Evolutionary conservation across 2,797 vertebrate genomes (phyloP).

Genomic region (Aselliscus stoliczkanus): DNA sequence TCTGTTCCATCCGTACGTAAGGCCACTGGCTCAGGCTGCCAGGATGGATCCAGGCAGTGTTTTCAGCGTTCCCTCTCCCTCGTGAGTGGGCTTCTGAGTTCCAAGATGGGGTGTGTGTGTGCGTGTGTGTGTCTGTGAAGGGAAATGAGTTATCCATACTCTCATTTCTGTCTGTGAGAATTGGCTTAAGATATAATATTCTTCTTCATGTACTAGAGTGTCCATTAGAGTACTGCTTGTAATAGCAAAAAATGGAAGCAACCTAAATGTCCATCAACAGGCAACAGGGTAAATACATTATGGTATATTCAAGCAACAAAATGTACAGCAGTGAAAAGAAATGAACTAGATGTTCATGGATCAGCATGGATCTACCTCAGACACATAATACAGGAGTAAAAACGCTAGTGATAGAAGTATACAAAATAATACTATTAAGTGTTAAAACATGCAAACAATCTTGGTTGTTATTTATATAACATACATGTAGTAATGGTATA

Average conservation of each 20-base stretch:
- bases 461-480: not conserved
- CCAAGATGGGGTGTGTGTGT: not conserved
- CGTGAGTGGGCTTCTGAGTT: not conserved
- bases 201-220: not conserved
- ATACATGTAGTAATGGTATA: not conserved
- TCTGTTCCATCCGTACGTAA: not conserved
- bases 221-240: not conserved
- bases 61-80: not conserved
- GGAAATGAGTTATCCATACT: not conserved
- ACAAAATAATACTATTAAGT: not conserved
- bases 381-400: not conserved
- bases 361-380: not conserved
- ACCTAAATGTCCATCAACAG: not conserved
- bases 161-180: not conserved
- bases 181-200: not conserved
- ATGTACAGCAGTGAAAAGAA: not conserved
- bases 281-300: not conserved
- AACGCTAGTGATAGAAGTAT: not conserved
- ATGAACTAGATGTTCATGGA: not conserved
- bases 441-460: not conserved
- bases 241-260: not conserved
- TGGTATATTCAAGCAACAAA: not conserved
- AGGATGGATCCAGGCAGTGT: not conserved
- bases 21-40: not conserved
- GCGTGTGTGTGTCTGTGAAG: not conserved